These are phyloP conservation scores for Aphidius ervi DNA, from an alignment of 1,140 invertebrate genomes.

Conservation along the genomic window DNA sequence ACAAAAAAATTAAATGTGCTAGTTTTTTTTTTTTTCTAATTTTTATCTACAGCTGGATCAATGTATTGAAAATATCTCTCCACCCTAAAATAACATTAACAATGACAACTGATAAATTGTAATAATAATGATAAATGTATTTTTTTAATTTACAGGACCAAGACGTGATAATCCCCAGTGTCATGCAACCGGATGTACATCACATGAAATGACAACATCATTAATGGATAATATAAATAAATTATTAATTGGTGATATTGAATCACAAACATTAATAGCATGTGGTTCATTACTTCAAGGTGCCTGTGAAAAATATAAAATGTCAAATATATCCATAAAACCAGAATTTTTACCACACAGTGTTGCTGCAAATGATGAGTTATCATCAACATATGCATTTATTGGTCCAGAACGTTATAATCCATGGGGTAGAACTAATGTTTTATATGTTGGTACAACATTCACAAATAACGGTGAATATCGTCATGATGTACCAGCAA, in stretches of 20 bases:
- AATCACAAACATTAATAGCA: conserved; percentile 73
- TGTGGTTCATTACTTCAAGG: conserved; percentile 87
- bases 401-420: conserved; percentile 87
- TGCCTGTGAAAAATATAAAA: conserved; percentile 80
- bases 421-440: conserved; percentile 69
- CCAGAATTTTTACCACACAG: conserved; percentile 73
- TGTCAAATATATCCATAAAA: conserved; percentile 73
- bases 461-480: conserved; percentile 90
- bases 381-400: conserved; percentile 89
- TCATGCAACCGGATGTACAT: conserved; percentile 76
- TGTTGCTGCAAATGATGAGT: conserved; percentile 87
- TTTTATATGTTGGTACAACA: conserved; percentile 91
- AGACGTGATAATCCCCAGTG: conserved; percentile 81
- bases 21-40: no score
- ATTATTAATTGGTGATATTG: conserved; percentile 81
- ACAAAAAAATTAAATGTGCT: no score
- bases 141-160: conserved; percentile 60
- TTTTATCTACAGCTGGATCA: no score
- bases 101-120: not conserved
- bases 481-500: conserved; percentile 90
- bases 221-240: conserved; percentile 87
- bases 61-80: no score
- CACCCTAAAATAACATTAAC: no score
- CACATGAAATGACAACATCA: conserved; percentile 61
- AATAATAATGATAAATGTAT: not conserved